phyloP scores from a whole-genome alignment of 2,888 invertebrate species.

The Synergus umbraculus region DNA sequence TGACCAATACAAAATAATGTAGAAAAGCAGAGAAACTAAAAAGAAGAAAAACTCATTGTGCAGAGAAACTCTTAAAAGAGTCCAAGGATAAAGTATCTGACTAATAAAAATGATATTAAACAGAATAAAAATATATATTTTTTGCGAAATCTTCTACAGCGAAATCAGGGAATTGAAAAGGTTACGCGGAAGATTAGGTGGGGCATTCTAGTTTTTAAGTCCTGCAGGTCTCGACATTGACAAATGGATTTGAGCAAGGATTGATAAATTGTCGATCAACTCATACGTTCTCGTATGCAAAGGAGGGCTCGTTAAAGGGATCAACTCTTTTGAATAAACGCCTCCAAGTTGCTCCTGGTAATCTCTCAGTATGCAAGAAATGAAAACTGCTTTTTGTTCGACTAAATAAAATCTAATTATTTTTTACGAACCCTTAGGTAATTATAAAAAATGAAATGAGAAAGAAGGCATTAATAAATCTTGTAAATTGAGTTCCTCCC shows the following conservation, averaged over 20 bases:
- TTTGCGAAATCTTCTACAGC: neutral
- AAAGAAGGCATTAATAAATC: neutral
- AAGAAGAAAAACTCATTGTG: neutral
- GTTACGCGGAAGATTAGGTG: slow-evolving; percentile 23
- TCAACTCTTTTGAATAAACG: neutral
- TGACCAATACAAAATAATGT: neutral
- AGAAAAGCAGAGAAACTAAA: neutral
- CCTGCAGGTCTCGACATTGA: slow-evolving; percentile 63
- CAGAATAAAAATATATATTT: neutral
- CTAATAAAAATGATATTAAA: neutral
- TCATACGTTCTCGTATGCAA: slow-evolving; percentile 40
- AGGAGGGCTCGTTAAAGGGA: slow-evolving; percentile 19
- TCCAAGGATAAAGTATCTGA: neutral
- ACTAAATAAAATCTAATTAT: neutral
- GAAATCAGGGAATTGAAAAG: slow-evolving; percentile 11
- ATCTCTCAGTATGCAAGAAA: neutral
- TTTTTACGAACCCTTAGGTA: neutral
- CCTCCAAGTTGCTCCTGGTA: slow-evolving; percentile 5
- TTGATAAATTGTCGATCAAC: slow-evolving; percentile 65
- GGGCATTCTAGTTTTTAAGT: slow-evolving; percentile 44
- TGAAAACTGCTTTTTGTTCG: neutral
- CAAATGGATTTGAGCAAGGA: slow-evolving; percentile 66
- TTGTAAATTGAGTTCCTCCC: too few species aligned
- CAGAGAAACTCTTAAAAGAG: neutral
- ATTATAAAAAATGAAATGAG: neutral